Percentiles rank a stretch among this genome's conserved stretches.
Evolutionary conservation across 2,888 invertebrate species (phyloP).

Genomic region (Myopa tessellatipennis): DNA sequence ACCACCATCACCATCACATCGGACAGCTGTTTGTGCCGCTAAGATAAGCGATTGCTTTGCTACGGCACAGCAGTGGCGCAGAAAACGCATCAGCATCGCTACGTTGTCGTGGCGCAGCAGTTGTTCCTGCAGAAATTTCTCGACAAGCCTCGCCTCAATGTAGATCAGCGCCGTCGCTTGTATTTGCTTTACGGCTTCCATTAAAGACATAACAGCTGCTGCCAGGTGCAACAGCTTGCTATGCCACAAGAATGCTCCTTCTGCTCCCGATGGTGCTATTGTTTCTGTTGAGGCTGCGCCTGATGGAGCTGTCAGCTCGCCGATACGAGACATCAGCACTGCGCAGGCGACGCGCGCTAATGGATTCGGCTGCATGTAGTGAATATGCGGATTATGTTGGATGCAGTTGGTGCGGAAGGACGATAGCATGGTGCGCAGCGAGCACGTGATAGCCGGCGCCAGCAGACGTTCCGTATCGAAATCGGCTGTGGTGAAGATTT

Average conservation of each 20-base stretch:
- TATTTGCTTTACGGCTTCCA: slow-evolving; percentile 58
- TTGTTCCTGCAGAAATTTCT: slow-evolving; percentile 66
- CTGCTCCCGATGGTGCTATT: not conserved
- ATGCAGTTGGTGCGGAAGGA: slow-evolving; percentile 67
- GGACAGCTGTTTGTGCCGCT: slow-evolving; percentile 15
- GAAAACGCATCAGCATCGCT: slow-evolving; percentile 55
- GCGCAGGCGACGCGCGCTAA: slow-evolving; percentile 63
- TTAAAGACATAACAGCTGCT: slow-evolving; percentile 57
- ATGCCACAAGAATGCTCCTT: slow-evolving; percentile 19
- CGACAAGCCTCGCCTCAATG: slow-evolving; percentile 65
- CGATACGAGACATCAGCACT: slow-evolving; percentile 59
- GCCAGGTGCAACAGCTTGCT: slow-evolving; percentile 50
- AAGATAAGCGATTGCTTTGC: slow-evolving; percentile 46
- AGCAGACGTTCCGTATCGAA: slow-evolving; percentile 70
- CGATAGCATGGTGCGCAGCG: slow-evolving; percentile 70
- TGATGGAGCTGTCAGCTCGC: slow-evolving; percentile 28
- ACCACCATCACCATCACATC: slow-evolving; percentile 27
- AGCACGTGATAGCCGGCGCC: slow-evolving; percentile 69
- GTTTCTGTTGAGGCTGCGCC: slow-evolving; percentile 7
- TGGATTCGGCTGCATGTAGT: slow-evolving; percentile 67
- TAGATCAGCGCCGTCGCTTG: slow-evolving; percentile 64
- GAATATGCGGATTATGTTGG: slow-evolving; percentile 67
- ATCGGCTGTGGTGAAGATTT: slow-evolving; percentile 68
- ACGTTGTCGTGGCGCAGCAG: slow-evolving; percentile 60
- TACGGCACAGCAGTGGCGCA: slow-evolving; percentile 52